phyloP scores from a whole-genome alignment of 2,888 invertebrate species.

The Amorpha juglandis region DNA sequence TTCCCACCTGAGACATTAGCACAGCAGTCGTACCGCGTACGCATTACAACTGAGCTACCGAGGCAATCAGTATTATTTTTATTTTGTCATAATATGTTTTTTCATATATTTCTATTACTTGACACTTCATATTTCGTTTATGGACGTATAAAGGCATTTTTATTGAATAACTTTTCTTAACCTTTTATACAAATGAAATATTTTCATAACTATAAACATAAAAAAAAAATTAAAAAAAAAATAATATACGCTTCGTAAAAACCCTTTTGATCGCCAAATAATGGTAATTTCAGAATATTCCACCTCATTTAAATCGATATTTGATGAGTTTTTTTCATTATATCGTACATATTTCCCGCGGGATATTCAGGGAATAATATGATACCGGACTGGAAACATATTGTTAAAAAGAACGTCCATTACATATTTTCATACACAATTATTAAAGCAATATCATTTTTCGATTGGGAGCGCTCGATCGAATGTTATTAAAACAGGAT shows the following conservation, averaged over 20 bases:
- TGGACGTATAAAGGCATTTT: too few species aligned
- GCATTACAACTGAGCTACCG: too few species aligned
- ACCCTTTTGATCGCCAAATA: background rate
- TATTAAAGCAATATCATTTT: conserved; percentile 19
- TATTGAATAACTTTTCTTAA: too few species aligned
- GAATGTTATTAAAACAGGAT: conserved; percentile 1
- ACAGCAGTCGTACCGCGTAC: too few species aligned
- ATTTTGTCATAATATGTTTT: too few species aligned
- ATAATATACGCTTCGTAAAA: background rate
- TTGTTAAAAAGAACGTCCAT: conserved; percentile 14
- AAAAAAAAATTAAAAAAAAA: background rate
- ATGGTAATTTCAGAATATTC: background rate
- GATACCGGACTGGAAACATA: conserved; percentile 9
- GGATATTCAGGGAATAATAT: background rate
- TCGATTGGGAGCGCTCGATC: conserved; percentile 2
- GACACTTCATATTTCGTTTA: too few species aligned
- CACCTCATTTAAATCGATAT: conserved; percentile 6
- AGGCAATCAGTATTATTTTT: too few species aligned
- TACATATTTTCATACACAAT: conserved; percentile 14
- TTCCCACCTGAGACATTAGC: too few species aligned
- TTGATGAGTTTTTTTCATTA: background rate
- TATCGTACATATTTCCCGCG: conserved; percentile 6
- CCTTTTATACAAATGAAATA: too few species aligned
- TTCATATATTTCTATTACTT: too few species aligned
- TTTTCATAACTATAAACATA: too few species aligned